Evolutionary conservation across 2,797 vertebrate genomes (phyloP), one percentile per base, ranked within the genome.

Genomic region (Nyctibius grandis): DNA sequence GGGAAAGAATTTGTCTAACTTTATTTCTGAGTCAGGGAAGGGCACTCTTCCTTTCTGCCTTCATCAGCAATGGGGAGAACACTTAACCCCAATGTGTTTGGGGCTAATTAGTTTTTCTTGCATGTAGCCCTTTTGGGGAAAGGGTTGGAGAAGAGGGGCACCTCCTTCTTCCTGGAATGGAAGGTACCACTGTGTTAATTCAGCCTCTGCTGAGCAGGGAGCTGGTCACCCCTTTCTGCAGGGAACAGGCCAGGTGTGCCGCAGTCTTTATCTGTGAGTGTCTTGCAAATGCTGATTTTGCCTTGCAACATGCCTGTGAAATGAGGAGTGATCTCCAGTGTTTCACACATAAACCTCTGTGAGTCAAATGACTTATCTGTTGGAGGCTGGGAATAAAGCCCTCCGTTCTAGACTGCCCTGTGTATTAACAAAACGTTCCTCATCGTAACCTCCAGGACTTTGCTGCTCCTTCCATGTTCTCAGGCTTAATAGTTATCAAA

Each of bases 371-470:
- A 9, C 17, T 38, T 18, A 18, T 9, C 45, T 67, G 28, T 18
- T 18, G 45, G 38, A n/a, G 47, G 22, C 36, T 21, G 36, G 53
- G 73, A 51, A 20, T 65, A 6, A n/a, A 65, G 9, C 20, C 40
- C 51, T 40, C 0, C 0, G 15, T 8, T 60, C 10, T 7, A 18
- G 45, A 1, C 70, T 8, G 29, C 51, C 36, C 29, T 6, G 51
- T 22, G n/a, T 2, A 3, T 36, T 26, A 14, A n/a, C 17, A 18
- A 11, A 48, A 7, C 1, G 7, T 19, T 53, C 72, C 63, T 29
- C 42, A 0, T 15, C 0, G 3, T 14, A 15, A 28, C 60, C n/a
- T 67, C 33, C n/a, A 2, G 36, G 59, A 51, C 74, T 50, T 31
- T 26, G 40, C 63, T 4, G 3, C 40, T 67, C 59, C 64, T 47